Evolutionary conservation across 2,113 vertebrate species (phyloP).

Genomic region (Fregata magnificens): DNA sequence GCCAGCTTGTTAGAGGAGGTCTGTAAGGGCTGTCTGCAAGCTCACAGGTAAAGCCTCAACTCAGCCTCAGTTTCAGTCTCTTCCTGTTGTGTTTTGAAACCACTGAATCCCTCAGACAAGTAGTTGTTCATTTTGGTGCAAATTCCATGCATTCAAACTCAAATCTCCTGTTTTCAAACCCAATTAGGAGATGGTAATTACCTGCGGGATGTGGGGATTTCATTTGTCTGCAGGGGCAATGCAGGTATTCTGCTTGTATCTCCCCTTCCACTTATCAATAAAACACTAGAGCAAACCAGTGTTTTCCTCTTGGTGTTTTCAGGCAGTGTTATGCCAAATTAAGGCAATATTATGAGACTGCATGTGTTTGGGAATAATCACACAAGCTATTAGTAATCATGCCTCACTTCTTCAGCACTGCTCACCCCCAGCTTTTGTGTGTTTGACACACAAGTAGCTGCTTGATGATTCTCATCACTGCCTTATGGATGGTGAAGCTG

Average conservation of each 20-base stretch:
- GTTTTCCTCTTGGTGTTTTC: constrained; percentile 15
- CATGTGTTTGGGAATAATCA: constrained; percentile 28
- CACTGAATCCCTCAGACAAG: not conserved
- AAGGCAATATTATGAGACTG: constrained; percentile 20
- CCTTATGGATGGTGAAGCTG: not conserved
- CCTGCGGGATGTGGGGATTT: constrained; percentile 71
- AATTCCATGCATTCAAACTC: constrained; percentile 43
- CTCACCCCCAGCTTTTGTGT: not conserved
- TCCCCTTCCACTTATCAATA: constrained; percentile 66
- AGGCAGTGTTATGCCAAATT: constrained; percentile 31
- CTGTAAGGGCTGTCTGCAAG: not conserved
- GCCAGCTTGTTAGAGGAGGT: not conserved
- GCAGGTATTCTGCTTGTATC: constrained; percentile 23
- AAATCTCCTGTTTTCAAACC: constrained; percentile 69
- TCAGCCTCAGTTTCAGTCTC: not conserved
- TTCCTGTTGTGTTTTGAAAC: constrained; percentile 26
- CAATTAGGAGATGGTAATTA: constrained; percentile 80
- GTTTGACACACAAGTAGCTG: not conserved
- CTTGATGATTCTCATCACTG: not conserved
- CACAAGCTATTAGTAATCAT: not conserved
- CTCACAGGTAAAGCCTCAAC: not conserved
- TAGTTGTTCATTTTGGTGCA: constrained; percentile 46
- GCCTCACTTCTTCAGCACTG: not conserved
- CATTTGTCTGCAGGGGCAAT: constrained; percentile 42
- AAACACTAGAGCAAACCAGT: constrained; percentile 60